Base-by-base conservation (phyloP, 1,140 invertebrate species). In the Drosophila lowei region DNA sequence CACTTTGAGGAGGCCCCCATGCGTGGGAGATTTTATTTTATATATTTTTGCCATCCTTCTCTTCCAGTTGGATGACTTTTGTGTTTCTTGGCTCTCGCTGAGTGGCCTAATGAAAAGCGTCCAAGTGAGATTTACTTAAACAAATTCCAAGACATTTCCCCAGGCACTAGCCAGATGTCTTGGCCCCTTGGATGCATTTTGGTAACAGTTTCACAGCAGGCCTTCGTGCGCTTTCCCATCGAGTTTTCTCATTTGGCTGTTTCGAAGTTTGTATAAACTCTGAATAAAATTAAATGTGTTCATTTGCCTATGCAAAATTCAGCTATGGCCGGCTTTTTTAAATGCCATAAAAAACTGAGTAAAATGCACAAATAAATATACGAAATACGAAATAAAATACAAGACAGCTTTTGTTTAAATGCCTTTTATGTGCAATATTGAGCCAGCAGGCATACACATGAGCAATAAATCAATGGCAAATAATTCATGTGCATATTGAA, bases 91-190 rank as follows among this genome's bases (percentile, higher is more conserved):
- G 21, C 42, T 21, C 52, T 62, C 50, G 52, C 46, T 61, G 76
- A 80, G 57, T 53, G 60, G 54, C 23, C 46, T 68, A 81, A 81
- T 86, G 65, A 75, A 86, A 71, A 75, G 59, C 49, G 56, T 78
- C 81, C 70, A 75, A 72, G 62, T 75, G 63, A 76, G 71, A 76
- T 88, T 88, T 83, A 75, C 63, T 88, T 86, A 79, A 80, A 49
- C 28, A 88, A 78, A 78, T 67, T 71, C 71, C 49, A 76, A 78
- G 63, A 72, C 75, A 75, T 62, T 76, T 86, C 88, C 62, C 65
- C 18, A 66, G 49, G 54, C 41, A 48, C 30, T 42, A 54, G 67
- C 54, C 61, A 64, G 46, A 44, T 66, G 55, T 66, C 63, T 66
- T 48, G 60, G 23, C 30, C 38, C 30, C 34, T 30, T 30, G 30